These are phyloP conservation scores for Clarias fuscus DNA, from an alignment of 2,797 vertebrate species.

Conservation along the genomic window DNA sequence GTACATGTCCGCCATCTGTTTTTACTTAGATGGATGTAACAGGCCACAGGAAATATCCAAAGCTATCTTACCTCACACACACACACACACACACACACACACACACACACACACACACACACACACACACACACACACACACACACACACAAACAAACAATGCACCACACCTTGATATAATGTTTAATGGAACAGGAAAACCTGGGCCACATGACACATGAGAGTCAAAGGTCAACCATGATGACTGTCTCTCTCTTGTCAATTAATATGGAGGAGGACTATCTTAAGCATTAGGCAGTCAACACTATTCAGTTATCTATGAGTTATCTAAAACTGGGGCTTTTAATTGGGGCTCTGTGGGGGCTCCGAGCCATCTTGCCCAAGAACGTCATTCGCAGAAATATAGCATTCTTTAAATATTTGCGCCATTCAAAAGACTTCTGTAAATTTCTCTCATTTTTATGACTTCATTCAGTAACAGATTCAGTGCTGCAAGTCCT, in stretches of 20 bases:
- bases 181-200: background rate
- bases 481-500: too few relatives aligned
- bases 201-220: too few relatives aligned
- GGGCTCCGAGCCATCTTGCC: too few relatives aligned
- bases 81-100: constrained; percentile 16
- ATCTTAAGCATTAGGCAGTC: background rate
- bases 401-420: too few relatives aligned
- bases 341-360: too few relatives aligned
- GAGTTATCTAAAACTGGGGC: too few relatives aligned
- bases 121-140: too few relatives aligned
- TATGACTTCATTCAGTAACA: too few relatives aligned
- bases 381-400: too few relatives aligned
- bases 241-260: background rate
- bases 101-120: constrained; percentile 14
- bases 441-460: too few relatives aligned
- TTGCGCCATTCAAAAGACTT: too few relatives aligned
- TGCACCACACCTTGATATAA: background rate
- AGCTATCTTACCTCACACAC: constrained; percentile 10
- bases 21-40: constrained; percentile 32
- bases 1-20: constrained; percentile 34
- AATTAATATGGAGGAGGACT: background rate
- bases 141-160: background rate
- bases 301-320: background rate
- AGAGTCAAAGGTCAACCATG: background rate
- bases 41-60: constrained; percentile 6